Evolutionary conservation across 2,113 vertebrate genomes (phyloP).

Genomic region (Todiramphus saurophagus): DNA sequence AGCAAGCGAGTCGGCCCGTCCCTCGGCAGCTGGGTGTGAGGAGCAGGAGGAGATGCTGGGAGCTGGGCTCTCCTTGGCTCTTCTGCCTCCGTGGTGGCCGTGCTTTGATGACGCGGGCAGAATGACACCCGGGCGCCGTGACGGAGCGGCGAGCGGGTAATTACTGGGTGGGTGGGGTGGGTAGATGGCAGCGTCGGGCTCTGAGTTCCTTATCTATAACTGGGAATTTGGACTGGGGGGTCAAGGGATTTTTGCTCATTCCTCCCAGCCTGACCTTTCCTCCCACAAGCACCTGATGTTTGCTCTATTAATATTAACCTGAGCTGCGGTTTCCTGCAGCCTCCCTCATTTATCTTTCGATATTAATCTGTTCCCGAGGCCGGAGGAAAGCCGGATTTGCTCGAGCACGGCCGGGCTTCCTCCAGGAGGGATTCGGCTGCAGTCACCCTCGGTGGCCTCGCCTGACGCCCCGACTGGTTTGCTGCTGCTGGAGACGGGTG

Average conservation of each 20-base stretch:
- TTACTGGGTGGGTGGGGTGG: background rate
- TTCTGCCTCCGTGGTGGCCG: rapidly evolving
- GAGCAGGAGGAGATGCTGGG: background rate
- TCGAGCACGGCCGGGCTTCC: rapidly evolving
- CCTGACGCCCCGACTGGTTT: background rate
- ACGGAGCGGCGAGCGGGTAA: rapidly evolving
- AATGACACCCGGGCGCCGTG: rapidly evolving
- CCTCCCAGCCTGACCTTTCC: background rate
- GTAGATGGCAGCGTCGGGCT: background rate
- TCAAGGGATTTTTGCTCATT: background rate
- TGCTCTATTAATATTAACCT: background rate
- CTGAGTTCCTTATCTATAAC: background rate
- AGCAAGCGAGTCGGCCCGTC: rapidly evolving
- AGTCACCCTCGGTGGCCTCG: background rate
- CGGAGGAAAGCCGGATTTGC: background rate
- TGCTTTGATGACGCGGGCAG: background rate
- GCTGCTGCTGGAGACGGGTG: background rate
- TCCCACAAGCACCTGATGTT: background rate
- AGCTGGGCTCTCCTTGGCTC: background rate
- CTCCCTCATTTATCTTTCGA: background rate
- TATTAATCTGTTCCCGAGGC: background rate
- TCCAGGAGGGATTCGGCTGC: rapidly evolving
- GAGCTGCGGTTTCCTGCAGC: background rate
- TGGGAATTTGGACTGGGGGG: background rate
- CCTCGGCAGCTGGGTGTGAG: background rate